phyloP scores from a whole-genome alignment of 2,888 invertebrate species.

The Liodrosophila aerea region DNA sequence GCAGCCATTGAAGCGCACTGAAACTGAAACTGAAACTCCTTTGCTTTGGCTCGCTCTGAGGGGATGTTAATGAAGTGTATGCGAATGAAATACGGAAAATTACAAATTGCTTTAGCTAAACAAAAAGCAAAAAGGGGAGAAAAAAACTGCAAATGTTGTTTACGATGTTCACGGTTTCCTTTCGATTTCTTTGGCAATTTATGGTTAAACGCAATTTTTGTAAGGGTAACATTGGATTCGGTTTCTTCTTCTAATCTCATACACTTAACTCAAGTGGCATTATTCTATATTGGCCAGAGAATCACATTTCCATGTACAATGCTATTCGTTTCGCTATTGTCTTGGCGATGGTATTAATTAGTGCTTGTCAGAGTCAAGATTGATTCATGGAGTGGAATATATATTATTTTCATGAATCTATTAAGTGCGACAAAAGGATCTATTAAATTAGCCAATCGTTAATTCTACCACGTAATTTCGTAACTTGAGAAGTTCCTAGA shows the following conservation, averaged over 20 bases:
- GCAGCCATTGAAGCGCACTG: slow-evolving; percentile 71
- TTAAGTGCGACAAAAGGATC: slow-evolving; percentile 3
- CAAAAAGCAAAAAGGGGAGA: slow-evolving; percentile 12
- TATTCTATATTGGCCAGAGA: slow-evolving; percentile 43
- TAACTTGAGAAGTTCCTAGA: not conserved
- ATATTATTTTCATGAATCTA: slow-evolving; percentile 13
- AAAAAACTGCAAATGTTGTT: slow-evolving; percentile 71
- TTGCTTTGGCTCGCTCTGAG: slow-evolving; percentile 30
- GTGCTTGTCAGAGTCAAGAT: slow-evolving; percentile 20
- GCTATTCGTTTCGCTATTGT: not conserved
- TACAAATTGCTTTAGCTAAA: slow-evolving; percentile 65
- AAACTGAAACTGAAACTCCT: slow-evolving; percentile 32
- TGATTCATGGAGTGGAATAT: slow-evolving; percentile 18
- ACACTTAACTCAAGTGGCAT: slow-evolving; percentile 45
- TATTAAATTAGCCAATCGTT: no score
- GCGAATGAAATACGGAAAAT: slow-evolving; percentile 77
- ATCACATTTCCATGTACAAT: slow-evolving; percentile 27
- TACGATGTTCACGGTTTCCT: slow-evolving; percentile 78
- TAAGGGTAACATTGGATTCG: slow-evolving; percentile 27
- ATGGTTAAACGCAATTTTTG: slow-evolving; percentile 51
- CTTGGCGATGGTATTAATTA: slow-evolving; percentile 29
- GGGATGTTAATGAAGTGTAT: slow-evolving; percentile 75
- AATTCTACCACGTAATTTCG: no score
- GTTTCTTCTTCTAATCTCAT: not conserved
- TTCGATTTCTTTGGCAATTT: slow-evolving; percentile 76